Base-by-base conservation (phyloP, 2,888 invertebrate species). In the Cantharis nigra region DNA sequence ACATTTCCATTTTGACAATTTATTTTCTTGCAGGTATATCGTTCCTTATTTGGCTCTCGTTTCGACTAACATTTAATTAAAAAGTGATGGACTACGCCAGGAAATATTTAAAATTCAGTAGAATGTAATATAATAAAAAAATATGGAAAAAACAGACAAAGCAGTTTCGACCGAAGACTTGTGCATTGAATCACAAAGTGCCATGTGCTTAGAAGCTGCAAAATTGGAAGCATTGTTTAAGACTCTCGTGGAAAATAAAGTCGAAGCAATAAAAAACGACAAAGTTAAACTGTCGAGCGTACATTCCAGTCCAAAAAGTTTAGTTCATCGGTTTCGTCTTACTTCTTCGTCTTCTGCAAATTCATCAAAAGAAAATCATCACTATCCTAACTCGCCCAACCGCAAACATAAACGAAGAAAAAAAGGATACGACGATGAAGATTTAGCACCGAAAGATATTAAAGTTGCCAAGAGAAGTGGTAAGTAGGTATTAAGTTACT, bases 151-250 rank as follows among this genome's bases (percentile, higher is more conserved):
- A 89, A 92, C 92, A 86, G 93, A 93, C 90, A 93, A 93, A 89
- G 92, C 93, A 84, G 93, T 93, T 83, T 93, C 93, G 86, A 93
- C 93, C 83, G 93, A 93, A 89, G 92, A 92, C 82, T 82, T 87
- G 11, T 85, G 85, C 75, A 76, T 80, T 9, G 85, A 83, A 62
- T 77, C 82, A 14, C 72, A 63, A 69, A 69, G 72, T 28, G 70
- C 72, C 89, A 90, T 85, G 78, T 84, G 75, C 79, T 85, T 89
- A 83, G 90, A 91, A 85, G 92, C 93, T 86, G 91, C 92, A 80
- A 91, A 92, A 83, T 90, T 88, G 85, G 94, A 94, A 88, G 92
- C 93, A 71, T 92, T 94, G 81, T 90, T 94, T 83, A 92, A 93
- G 74, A 93, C 93, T 81, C 89, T 94, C 80, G 93, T 94, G 81